These are phyloP conservation scores for Atherinosoma microstoma DNA, from an alignment of 2,797 vertebrate species.

Conservation along the genomic window DNA sequence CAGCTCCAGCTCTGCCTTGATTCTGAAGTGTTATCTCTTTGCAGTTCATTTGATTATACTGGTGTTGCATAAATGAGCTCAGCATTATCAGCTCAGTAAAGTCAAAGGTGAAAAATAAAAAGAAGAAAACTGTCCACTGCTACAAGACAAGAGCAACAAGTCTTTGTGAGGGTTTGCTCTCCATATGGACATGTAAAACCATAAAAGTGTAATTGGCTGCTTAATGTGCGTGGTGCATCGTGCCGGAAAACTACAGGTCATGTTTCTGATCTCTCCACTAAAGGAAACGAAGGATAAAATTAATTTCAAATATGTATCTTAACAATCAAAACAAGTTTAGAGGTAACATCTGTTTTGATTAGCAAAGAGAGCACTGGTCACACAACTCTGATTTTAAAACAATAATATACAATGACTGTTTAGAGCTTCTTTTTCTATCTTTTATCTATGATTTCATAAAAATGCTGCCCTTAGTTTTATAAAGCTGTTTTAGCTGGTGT, in stretches of 20 bases:
- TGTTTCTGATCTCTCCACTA: neutral
- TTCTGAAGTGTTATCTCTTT: conserved; percentile 3
- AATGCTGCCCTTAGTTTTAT: neutral
- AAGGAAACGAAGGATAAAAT: conserved; percentile 13
- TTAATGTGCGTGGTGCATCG: neutral
- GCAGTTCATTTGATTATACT: conserved; percentile 17
- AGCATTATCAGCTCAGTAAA: conserved; percentile 13
- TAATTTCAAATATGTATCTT: conserved; percentile 2
- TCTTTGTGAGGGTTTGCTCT: conserved; percentile 8
- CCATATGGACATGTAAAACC: neutral
- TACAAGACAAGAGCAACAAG: conserved; percentile 4
- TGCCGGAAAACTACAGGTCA: conserved; percentile 1
- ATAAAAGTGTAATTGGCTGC: conserved; percentile 15
- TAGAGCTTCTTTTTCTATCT: neutral
- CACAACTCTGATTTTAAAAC: neutral
- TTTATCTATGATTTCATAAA: neutral
- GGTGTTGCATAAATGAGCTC: conserved; percentile 19
- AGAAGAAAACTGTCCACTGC: neutral
- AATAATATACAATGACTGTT: neutral
- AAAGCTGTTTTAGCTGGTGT: neutral
- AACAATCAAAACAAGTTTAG: neutral
- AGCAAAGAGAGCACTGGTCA: neutral
- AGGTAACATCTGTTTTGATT: conserved; percentile 21
- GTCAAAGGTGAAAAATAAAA: conserved; percentile 15
- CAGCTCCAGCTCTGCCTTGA: conserved; percentile 4